phyloP scores from a whole-genome alignment of 1,140 invertebrate genomes.

The Eupristina koningsbergeri region DNA sequence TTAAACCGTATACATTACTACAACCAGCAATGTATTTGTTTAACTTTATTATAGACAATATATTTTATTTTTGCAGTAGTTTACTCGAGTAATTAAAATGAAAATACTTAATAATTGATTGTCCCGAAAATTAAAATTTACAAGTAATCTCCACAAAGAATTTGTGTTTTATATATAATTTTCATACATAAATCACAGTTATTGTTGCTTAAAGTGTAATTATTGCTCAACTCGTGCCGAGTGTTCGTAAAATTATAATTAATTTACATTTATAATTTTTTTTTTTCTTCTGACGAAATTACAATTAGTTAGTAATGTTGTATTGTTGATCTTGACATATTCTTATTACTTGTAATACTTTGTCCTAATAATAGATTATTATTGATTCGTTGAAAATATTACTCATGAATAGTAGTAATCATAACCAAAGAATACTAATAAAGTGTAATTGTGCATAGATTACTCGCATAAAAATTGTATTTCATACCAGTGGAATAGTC shows the following conservation, averaged over 20 bases:
- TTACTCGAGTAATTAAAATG: no score
- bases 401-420: neutral
- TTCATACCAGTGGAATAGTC: no score
- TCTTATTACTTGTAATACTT: neutral
- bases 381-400: neutral
- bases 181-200: neutral
- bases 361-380: no score
- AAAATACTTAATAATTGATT: no score
- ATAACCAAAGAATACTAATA: neutral
- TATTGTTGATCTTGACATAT: neutral
- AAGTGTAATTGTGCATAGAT: no score
- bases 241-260: neutral
- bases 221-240: neutral
- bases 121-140: neutral
- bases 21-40: no score
- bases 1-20: no score
- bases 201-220: neutral
- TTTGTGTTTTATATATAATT: no score
- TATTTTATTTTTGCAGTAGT: no score
- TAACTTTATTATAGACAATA: no score
- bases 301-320: neutral
- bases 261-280: neutral
- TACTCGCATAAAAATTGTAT: no score
- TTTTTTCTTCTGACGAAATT: no score
- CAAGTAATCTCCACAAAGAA: neutral